These are phyloP conservation scores for Dolomedes plantarius DNA, from an alignment of 2,888 invertebrate genomes.

Conservation along the genomic window DNA sequence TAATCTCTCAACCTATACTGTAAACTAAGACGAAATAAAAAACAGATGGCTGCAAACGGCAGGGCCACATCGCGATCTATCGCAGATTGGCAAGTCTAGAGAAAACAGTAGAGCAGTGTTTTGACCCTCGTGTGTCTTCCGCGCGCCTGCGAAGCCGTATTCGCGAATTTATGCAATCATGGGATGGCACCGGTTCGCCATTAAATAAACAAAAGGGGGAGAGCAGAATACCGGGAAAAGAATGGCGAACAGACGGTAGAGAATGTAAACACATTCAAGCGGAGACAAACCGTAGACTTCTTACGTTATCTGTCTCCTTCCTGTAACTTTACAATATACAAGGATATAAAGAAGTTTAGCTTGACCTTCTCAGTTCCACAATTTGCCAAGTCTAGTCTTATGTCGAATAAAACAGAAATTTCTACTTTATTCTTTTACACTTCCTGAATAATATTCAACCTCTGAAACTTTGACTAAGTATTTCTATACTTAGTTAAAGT, in stretches of 20 bases:
- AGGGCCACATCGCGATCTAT: background rate
- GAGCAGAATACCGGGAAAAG: background rate
- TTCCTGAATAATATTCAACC: too few relatives aligned
- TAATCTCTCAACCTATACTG: background rate
- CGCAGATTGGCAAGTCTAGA: background rate
- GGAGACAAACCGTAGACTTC: too few relatives aligned
- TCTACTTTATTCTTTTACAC: too few relatives aligned
- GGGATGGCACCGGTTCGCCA: conserved; percentile 21
- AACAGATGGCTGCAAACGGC: conserved; percentile 46
- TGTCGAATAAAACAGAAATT: too few relatives aligned
- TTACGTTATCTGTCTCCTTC: too few relatives aligned
- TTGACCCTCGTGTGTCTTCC: conserved; percentile 45
- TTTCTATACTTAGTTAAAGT: too few relatives aligned
- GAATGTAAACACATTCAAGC: background rate
- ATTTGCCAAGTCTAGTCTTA: too few relatives aligned
- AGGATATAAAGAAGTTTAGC: too few relatives aligned
- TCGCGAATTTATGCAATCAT: background rate
- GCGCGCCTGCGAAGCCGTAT: background rate
- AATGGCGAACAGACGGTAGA: background rate
- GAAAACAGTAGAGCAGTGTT: conserved; percentile 7
- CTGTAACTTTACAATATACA: too few relatives aligned
- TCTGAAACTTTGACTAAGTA: too few relatives aligned
- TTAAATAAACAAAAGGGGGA: conserved; percentile 40
- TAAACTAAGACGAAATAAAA: background rate
- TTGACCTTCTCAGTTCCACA: too few relatives aligned